phyloP scores from a whole-genome alignment of 35 echinoderm and acorn worm genomes.

The Eucidaris tribuloides region DNA sequence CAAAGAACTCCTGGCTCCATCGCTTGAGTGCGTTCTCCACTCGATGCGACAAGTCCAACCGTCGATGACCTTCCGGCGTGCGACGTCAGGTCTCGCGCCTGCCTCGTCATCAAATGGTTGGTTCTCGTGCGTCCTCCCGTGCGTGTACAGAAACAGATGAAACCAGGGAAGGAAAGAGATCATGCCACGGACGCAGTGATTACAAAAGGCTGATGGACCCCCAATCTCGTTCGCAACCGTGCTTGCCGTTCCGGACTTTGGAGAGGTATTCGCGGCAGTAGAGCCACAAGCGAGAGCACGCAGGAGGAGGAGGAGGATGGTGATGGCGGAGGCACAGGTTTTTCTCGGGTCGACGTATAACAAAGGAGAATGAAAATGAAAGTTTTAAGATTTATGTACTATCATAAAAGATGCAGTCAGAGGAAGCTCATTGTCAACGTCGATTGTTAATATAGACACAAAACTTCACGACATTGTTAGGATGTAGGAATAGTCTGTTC shows the following conservation, averaged over 20 bases:
- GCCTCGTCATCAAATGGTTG: too few species aligned
- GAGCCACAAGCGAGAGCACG: conserved; percentile 35
- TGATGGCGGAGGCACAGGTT: conserved; percentile 51
- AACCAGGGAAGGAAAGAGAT: conserved; percentile 42
- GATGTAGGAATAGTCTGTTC: too few species aligned
- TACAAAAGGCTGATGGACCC: conserved; percentile 28
- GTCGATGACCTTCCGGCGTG: not conserved
- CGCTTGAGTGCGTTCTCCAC: not conserved
- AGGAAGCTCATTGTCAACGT: too few species aligned
- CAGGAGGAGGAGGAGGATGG: conserved; percentile 52
- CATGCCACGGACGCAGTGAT: conserved; percentile 21
- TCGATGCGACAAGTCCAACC: not conserved
- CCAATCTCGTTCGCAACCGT: conserved; percentile 24
- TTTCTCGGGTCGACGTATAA: conserved; percentile 51
- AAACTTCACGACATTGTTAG: too few species aligned
- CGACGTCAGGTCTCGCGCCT: not conserved
- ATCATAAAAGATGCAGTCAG: too few species aligned
- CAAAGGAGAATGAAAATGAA: not conserved
- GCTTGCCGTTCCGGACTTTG: not conserved
- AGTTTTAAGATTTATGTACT: too few species aligned
- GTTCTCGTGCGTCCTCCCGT: not conserved
- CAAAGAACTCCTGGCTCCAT: not conserved
- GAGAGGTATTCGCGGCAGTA: conserved; percentile 48
- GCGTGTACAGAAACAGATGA: conserved; percentile 23
- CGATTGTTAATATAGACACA: too few species aligned